A percentile compares a stretch with the other conserved stretches of the same genome.
These are phyloP conservation scores for Condylostylus longicornis DNA, from an alignment of 1,140 invertebrate genomes.

Conservation along the genomic window DNA sequence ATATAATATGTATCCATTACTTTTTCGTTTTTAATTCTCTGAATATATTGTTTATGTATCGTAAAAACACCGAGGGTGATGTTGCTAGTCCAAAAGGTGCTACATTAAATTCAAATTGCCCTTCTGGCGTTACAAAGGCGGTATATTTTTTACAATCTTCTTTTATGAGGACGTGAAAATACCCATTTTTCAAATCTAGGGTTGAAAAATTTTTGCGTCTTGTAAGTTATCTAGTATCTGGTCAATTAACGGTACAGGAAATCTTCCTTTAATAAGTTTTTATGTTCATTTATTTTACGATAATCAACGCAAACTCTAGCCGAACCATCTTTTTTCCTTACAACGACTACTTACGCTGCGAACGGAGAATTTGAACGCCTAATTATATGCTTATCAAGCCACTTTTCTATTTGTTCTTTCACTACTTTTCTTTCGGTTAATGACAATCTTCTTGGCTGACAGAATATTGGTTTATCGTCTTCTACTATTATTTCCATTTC, in stretches of 20 bases:
- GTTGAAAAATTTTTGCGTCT: conserved; percentile 20
- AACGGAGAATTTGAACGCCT: conserved; percentile 14
- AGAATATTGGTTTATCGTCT: conserved; percentile 13
- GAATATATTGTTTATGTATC: conserved; percentile 24
- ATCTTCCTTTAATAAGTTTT: conserved; percentile 21
- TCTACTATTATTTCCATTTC: conserved; percentile 9
- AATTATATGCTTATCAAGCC: conserved; percentile 10
- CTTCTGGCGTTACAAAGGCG: conserved; percentile 22
- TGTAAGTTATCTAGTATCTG: conserved; percentile 17
- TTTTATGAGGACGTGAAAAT: conserved; percentile 22
- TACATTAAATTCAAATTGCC: conserved; percentile 30
- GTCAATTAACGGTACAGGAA: conserved; percentile 24
- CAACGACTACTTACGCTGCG: conserved; percentile 19
- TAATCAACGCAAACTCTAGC: conserved; percentile 27
- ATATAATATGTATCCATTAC: conserved; percentile 17
- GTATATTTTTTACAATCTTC: conserved; percentile 21
- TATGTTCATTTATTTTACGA: conserved; percentile 25
- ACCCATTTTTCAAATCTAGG: conserved; percentile 34
- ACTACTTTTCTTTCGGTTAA: conserved; percentile 4
- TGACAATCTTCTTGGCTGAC: conserved; percentile 13
- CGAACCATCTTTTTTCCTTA: conserved; percentile 23
- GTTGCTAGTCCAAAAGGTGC: conserved; percentile 35
- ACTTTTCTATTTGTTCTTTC: conserved; percentile 8
- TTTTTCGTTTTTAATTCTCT: background rate
- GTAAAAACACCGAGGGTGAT: conserved; percentile 29